Percentiles rank a stretch among this genome's conserved stretches.
Evolutionary conservation across 2,113 vertebrate genomes (phyloP).

Genomic region (Athene noctua): DNA sequence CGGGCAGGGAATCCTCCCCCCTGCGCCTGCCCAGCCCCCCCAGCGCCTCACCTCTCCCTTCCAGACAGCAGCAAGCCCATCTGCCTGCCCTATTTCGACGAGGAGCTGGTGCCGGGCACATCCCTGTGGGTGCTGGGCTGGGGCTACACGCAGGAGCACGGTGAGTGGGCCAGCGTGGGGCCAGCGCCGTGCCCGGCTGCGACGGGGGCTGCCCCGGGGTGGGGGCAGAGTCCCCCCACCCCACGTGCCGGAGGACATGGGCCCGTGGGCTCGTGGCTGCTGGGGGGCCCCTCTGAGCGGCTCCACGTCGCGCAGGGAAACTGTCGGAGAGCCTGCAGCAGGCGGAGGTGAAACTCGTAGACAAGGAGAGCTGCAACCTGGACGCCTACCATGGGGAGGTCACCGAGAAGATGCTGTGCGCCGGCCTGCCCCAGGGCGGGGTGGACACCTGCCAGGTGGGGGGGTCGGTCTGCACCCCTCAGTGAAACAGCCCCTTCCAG

Average conservation of each 20-base stretch:
- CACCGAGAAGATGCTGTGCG: constrained; percentile 86
- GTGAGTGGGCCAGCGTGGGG: constrained; percentile 25
- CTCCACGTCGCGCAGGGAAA: constrained; percentile 54
- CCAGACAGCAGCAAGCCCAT: constrained; percentile 77
- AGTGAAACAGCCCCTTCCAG: fast-evolving
- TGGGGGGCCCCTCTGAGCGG: neutral
- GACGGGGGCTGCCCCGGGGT: neutral
- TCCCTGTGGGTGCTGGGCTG: constrained; percentile 82
- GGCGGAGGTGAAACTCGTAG: constrained; percentile 76
- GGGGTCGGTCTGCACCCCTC: fast-evolving
- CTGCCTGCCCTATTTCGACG: constrained; percentile 83
- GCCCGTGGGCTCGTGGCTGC: fast-evolving
- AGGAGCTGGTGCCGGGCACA: constrained; percentile 53
- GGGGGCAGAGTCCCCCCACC: neutral
- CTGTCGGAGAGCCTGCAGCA: constrained; percentile 81
- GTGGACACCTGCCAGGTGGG: constrained; percentile 92
- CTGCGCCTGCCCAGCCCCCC: neutral
- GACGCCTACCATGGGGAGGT: constrained; percentile 75
- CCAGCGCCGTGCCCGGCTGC: neutral
- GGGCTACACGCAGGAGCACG: constrained; percentile 79
- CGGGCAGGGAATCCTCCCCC: neutral
- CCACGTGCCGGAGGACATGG: neutral
- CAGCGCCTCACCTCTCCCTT: neutral
- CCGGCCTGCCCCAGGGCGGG: constrained; percentile 76
- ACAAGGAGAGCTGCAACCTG: constrained; percentile 71